Conservation (phyloP, 2,797 vertebrate genomes). For the Xenops minutus region DNA sequence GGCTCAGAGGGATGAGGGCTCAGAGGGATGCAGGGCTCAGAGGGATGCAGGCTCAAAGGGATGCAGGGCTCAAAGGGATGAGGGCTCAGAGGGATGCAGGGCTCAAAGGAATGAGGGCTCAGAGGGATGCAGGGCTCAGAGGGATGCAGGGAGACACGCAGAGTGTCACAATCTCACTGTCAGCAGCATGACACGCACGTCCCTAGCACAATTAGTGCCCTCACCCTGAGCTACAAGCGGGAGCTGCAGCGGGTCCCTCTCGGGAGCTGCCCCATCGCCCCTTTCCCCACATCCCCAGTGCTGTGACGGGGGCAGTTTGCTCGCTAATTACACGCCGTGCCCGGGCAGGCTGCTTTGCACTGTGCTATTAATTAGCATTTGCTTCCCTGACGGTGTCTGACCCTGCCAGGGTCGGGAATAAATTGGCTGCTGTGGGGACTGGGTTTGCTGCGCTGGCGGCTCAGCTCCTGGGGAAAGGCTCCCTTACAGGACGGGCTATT, state of each 20-base stretch:
- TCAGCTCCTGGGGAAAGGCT: not conserved
- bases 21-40: no score
- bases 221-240: fast-evolving
- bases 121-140: no score
- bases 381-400: not conserved
- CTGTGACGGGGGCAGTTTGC: not conserved
- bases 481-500: not conserved
- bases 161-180: no score
- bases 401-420: not conserved
- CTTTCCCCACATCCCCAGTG: not conserved
- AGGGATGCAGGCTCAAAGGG: no score
- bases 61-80: no score
- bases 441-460: not conserved
- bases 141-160: no score
- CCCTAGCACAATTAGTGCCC: fast-evolving
- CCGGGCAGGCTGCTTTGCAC: not conserved
- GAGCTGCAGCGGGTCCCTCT: not conserved
- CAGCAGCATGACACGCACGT: fast-evolving
- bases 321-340: not conserved
- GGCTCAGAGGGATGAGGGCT: no score
- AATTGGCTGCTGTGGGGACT: not conserved
- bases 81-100: no score
- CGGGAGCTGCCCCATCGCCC: fast-evolving
- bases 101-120: not conserved
- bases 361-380: conserved; percentile 1